phyloP scores from a whole-genome alignment of 92 coral and sea anemone species.

The Epizoanthus stellaris region DNA sequence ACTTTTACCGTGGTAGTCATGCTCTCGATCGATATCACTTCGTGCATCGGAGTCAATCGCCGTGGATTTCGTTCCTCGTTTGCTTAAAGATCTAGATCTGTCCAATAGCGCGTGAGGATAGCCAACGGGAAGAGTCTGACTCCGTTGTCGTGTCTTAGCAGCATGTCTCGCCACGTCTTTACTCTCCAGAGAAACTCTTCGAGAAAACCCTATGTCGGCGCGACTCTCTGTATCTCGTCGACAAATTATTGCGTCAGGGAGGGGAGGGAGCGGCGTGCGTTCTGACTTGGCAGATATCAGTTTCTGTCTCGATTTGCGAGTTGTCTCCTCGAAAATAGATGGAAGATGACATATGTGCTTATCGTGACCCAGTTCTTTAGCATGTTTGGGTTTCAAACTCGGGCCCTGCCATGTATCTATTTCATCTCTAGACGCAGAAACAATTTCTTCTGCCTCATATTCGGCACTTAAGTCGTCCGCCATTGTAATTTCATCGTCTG shows the following conservation, averaged over 20 bases:
- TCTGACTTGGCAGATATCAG: neutral
- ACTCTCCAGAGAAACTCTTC: slow-evolving; percentile 10
- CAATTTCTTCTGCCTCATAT: neutral
- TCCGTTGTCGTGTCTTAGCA: slow-evolving; percentile 47
- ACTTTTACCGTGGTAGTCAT: neutral
- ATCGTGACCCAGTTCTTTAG: neutral
- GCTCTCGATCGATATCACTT: slow-evolving; percentile 23
- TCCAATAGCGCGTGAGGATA: neutral
- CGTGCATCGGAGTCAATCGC: slow-evolving; percentile 25
- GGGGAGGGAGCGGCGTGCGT: slow-evolving; percentile 35
- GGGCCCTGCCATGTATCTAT: neutral
- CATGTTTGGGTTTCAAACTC: neutral
- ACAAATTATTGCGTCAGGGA: slow-evolving; percentile 21
- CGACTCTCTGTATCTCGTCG: slow-evolving; percentile 20
- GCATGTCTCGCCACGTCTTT: neutral
- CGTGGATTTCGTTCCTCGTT: slow-evolving; percentile 1
- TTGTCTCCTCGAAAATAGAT: slow-evolving; percentile 33
- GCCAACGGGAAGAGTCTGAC: slow-evolving; percentile 46
- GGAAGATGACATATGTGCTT: slow-evolving; percentile 30
- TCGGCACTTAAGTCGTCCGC: neutral
- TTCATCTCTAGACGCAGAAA: neutral
- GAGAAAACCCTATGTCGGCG: neutral
- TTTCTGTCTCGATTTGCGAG: slow-evolving; percentile 1
- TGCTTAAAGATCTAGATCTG: neutral
- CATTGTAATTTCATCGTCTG: neutral